Base-by-base conservation (phyloP, 2,888 invertebrate species). In the Nemotelus pantherinus region DNA sequence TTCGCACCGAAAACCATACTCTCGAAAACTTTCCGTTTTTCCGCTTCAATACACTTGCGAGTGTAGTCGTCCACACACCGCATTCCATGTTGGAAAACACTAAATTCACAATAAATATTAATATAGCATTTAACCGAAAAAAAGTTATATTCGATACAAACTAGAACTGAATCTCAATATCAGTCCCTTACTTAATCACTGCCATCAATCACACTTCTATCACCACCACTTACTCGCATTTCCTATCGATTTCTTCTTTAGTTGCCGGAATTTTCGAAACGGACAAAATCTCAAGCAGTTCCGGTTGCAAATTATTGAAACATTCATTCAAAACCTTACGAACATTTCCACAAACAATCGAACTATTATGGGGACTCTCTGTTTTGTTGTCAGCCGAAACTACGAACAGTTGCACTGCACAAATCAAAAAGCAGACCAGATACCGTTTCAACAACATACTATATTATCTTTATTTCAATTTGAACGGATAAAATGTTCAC, bases 1-100 rank as follows among this genome's bases (percentile, higher is more conserved):
- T 84, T 84, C 2, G 86, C 87, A 2, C 86, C 87, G 77, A 84
- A 84, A 3, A 87, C 84, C 78, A 85, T 87, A 74, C 85, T 85
- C 75, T 85, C 83, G 63, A 85, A 84, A 4, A 86, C 77, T 3
- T 78, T 80, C 0, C 84, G 79, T 47, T 84, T 85, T 6, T 82
- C 82, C 71, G 84, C 80, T 67, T 85, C 81, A 2, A 87, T 80
- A 77, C 87, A 87, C 39, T 85, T 85, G 10, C 83, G 83, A 2
- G 85, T 82, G 63, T 87, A 87, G 4, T 82, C 83, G 78, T 87
- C 86, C 77, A 87, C 86, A 76, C 87, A 87, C 78, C 81, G 81
- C 84, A 87, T 85, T 71, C 87, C 87, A 39, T 83, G 84, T 77
- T 84, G 83, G 75, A 87, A 87, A 71, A 86, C 84, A 75, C 87